A percentile compares a stretch with the other conserved stretches of the same genome.
These are phyloP conservation scores for Euclidia mi DNA, from an alignment of 2,888 invertebrate genomes.

Conservation along the genomic window DNA sequence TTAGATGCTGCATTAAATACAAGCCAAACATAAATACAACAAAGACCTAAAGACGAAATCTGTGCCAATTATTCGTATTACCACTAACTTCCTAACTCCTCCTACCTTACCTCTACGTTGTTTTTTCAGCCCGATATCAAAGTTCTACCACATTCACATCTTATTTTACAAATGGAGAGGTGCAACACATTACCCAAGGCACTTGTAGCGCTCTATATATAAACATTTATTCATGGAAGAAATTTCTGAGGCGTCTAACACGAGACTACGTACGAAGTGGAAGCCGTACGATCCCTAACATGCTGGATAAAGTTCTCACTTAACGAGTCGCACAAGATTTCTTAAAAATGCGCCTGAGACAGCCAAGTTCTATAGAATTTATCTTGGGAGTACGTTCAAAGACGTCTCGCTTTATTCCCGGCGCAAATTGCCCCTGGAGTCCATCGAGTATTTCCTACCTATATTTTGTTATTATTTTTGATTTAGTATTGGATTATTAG, in stretches of 20 bases:
- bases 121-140: too few species aligned
- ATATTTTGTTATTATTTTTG: too few species aligned
- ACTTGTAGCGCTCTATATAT: constrained; percentile 7
- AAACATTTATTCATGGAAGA: constrained; percentile 39
- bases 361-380: constrained; percentile 8
- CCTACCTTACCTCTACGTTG: too few species aligned
- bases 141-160: neutral
- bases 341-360: constrained; percentile 21
- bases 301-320: constrained; percentile 19
- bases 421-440: neutral
- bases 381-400: constrained; percentile 4
- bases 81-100: too few species aligned
- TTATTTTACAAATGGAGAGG: neutral
- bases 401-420: neutral
- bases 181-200: neutral
- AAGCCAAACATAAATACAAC: too few species aligned
- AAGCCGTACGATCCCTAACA: constrained; percentile 22
- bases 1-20: too few species aligned
- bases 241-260: constrained; percentile 21
- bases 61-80: too few species aligned
- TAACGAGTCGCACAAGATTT: constrained; percentile 12
- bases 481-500: too few species aligned
- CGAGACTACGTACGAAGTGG: constrained; percentile 10
- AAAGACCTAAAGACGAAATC: too few species aligned
- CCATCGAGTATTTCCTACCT: neutral